A percentile compares a stretch with the other conserved stretches of the same genome.
These are phyloP conservation scores for Dendrocincla fuliginosa DNA, from an alignment of 2,797 vertebrate species.

Conservation along the genomic window DNA sequence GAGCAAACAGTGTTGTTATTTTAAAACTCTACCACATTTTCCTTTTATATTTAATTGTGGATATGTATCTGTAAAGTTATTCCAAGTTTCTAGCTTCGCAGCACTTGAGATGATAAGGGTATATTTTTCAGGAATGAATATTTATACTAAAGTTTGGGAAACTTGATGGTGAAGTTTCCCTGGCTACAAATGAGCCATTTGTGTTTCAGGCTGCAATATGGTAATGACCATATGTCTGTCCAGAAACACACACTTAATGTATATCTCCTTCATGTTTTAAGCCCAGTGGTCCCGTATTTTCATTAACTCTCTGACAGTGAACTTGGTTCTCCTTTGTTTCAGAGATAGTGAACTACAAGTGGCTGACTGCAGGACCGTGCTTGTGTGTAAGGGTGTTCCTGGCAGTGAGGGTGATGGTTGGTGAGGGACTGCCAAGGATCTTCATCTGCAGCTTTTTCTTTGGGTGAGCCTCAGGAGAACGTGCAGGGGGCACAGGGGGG, in stretches of 20 bases:
- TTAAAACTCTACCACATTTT: background rate
- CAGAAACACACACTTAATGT: background rate
- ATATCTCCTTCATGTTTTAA: background rate
- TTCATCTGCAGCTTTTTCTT: background rate
- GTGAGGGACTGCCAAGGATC: background rate
- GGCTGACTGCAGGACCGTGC: background rate
- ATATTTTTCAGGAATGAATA: accelerated
- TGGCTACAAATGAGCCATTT: background rate
- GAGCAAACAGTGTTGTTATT: background rate
- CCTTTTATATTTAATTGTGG: background rate
- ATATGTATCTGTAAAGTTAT: background rate
- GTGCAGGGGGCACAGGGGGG: background rate
- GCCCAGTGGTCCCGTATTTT: background rate
- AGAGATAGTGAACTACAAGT: background rate
- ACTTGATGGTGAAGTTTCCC: background rate
- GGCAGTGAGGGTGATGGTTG: background rate
- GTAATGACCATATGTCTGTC: background rate
- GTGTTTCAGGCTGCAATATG: background rate
- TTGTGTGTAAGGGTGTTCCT: background rate
- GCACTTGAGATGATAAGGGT: background rate
- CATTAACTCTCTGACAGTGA: background rate
- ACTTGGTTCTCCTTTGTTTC: background rate
- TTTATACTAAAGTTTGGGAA: background rate
- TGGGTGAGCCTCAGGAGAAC: background rate
- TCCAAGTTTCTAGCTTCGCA: background rate